Evolutionary conservation across 2,888 invertebrate species (phyloP).

Genomic region (Tetragonisca angustula): DNA sequence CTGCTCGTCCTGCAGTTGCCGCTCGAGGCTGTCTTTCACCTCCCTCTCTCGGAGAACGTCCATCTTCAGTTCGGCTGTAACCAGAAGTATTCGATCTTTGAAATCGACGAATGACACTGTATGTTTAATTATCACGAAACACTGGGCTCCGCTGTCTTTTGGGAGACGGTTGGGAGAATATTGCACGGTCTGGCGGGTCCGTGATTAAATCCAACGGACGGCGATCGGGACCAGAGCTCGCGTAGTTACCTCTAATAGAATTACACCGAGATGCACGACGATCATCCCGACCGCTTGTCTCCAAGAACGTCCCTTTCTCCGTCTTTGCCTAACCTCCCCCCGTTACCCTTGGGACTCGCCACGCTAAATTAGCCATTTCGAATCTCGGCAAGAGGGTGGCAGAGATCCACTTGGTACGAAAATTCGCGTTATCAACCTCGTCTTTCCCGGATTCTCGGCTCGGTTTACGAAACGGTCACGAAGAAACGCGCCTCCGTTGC

Average conservation of each 20-base stretch:
- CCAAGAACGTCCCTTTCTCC: conserved; percentile 56
- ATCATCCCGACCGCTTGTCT: conserved; percentile 71
- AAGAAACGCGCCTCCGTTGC: background rate
- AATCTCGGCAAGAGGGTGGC: conserved; percentile 80
- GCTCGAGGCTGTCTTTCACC: conserved; percentile 96
- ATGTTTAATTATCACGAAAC: background rate
- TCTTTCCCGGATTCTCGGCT: background rate
- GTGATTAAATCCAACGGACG: conserved; percentile 83
- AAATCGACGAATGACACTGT: background rate
- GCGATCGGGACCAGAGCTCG: conserved; percentile 79
- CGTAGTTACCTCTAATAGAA: conserved; percentile 84
- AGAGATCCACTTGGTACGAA: background rate
- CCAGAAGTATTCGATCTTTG: background rate
- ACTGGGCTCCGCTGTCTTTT: background rate
- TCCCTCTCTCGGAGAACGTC: conserved; percentile 96
- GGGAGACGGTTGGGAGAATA: conserved; percentile 75
- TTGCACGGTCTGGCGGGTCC: conserved; percentile 80
- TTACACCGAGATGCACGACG: conserved; percentile 82
- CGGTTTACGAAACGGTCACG: background rate
- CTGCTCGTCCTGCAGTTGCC: conserved; percentile 96
- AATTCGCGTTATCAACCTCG: background rate
- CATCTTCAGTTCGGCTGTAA: conserved; percentile 97
- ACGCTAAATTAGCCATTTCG: conserved; percentile 83
- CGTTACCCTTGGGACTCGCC: conserved; percentile 78
- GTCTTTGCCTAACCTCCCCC: conserved; percentile 60